Percentiles rank a stretch among this genome's conserved stretches.
phyloP scores from a whole-genome alignment of 37 sponge, comb jelly and placozoan species.

The Chondrilla cf. caribensis region DNA sequence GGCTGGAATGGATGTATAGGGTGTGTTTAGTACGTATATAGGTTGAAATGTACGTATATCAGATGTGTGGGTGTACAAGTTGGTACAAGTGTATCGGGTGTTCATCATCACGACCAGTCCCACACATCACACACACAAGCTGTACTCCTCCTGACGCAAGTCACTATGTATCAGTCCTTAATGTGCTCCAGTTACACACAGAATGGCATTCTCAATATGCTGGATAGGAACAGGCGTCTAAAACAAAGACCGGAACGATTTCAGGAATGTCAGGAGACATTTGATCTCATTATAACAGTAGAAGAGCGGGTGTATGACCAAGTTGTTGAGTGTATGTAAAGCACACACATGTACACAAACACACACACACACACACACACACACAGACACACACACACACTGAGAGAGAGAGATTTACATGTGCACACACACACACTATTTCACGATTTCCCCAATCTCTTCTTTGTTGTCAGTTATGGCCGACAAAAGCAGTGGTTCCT shows the following conservation, averaged over 20 bases:
- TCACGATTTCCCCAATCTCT: too few relatives aligned
- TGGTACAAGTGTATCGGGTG: neutral
- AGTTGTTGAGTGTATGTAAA: conserved; percentile 84
- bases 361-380: too few relatives aligned
- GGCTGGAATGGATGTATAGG: neutral
- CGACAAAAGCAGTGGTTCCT: conserved; percentile 15
- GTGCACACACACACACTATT: too few relatives aligned
- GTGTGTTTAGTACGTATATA: too few relatives aligned
- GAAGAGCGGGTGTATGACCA: conserved; percentile 95
- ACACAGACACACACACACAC: too few relatives aligned
- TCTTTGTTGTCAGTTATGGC: neutral
- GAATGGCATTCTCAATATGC: conserved; percentile 96
- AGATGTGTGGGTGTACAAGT: too few relatives aligned
- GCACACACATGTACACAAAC: neutral
- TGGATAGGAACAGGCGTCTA: conserved; percentile 94
- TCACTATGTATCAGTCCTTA: neutral
- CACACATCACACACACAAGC: neutral
- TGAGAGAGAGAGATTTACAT: too few relatives aligned
- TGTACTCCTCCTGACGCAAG: neutral
- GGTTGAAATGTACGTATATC: too few relatives aligned
- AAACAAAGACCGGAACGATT: conserved; percentile 89
- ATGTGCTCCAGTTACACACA: conserved; percentile 77
- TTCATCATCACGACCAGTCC: neutral
- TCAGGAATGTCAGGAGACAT: conserved; percentile 71
- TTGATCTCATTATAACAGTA: conserved; percentile 90